phyloP scores from a whole-genome alignment of 30 jellyfish, hydroid and myxozoan species.

The Catostylus mosaicus region DNA sequence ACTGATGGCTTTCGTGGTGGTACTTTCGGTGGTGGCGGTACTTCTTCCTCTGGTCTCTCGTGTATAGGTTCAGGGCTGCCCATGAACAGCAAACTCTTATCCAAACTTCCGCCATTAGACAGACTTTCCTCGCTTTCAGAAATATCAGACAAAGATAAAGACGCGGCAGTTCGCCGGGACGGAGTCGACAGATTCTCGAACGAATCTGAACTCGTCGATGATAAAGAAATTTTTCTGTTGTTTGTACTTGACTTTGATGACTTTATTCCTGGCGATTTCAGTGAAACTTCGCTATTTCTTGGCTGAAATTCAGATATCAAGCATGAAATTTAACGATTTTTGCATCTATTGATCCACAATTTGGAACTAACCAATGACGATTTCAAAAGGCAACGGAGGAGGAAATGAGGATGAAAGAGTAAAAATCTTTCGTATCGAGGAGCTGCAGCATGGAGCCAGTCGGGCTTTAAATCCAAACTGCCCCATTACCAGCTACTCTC shows the following conservation, averaged over 20 bases:
- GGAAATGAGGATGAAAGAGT: too few species aligned
- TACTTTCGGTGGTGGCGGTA: conserved; percentile 68
- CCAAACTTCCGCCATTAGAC: conserved; percentile 53
- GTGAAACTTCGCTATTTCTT: conserved; percentile 73
- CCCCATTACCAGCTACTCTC: too few species aligned
- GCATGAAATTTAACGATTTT: too few species aligned
- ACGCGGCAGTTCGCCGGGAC: conserved; percentile 14
- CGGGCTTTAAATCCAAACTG: too few species aligned
- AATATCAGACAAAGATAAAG: conserved; percentile 34
- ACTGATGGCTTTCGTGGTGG: conserved; percentile 68
- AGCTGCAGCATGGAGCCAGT: too few species aligned
- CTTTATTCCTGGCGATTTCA: conserved; percentile 99
- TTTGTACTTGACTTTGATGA: conserved; percentile 64
- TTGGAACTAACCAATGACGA: too few species aligned
- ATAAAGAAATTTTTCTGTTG: conserved; percentile 50
- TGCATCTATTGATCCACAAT: too few species aligned
- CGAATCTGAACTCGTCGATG: conserved; percentile 31
- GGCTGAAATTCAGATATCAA: conserved; percentile 42
- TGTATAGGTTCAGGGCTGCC: conserved; percentile 50
- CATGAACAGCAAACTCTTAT: neutral
- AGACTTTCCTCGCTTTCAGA: conserved; percentile 47
- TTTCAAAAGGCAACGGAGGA: too few species aligned
- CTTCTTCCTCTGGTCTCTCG: conserved; percentile 44
- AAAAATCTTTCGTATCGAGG: too few species aligned
- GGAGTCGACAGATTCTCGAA: conserved; percentile 39